phyloP scores from a whole-genome alignment of 2,888 invertebrate genomes.

The Malacosoma neustria region DNA sequence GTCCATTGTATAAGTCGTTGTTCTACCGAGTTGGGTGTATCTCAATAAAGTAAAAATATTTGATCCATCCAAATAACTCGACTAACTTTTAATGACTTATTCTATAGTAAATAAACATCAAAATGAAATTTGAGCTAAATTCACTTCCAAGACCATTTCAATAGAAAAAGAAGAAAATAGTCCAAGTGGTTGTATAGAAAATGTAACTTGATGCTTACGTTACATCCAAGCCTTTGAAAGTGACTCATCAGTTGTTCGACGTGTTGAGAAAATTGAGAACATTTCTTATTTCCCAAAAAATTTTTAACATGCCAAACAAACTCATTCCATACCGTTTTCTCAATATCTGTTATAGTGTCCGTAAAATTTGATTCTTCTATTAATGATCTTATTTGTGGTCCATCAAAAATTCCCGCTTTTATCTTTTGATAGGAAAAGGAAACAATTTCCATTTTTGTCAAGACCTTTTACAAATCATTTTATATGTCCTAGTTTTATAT shows the following conservation, averaged over 20 bases:
- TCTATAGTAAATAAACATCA: too few species aligned
- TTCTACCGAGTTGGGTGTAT: too few species aligned
- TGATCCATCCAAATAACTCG: too few species aligned
- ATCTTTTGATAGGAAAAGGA: neutral
- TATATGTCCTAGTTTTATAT: too few species aligned
- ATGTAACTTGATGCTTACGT: slow-evolving; percentile 2
- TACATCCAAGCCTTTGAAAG: slow-evolving; percentile 1
- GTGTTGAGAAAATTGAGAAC: neutral
- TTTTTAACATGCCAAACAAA: neutral
- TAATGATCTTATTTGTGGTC: neutral
- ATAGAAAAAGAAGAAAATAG: neutral
- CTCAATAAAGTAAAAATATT: too few species aligned
- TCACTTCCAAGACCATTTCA: too few species aligned
- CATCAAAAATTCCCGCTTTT: neutral
- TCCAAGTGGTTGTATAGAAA: slow-evolving; percentile 1
- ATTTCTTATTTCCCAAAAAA: neutral
- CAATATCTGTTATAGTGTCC: neutral
- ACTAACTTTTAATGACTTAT: too few species aligned
- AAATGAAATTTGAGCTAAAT: too few species aligned
- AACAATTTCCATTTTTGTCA: too few species aligned
- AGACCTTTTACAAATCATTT: slow-evolving; percentile 11
- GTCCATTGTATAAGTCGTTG: too few species aligned
- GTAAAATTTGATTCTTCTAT: neutral
- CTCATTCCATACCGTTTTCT: neutral
- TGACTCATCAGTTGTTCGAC: neutral